phyloP scores from a whole-genome alignment of 2,113 vertebrate species.

The Cranoglanis bouderius region DNA sequence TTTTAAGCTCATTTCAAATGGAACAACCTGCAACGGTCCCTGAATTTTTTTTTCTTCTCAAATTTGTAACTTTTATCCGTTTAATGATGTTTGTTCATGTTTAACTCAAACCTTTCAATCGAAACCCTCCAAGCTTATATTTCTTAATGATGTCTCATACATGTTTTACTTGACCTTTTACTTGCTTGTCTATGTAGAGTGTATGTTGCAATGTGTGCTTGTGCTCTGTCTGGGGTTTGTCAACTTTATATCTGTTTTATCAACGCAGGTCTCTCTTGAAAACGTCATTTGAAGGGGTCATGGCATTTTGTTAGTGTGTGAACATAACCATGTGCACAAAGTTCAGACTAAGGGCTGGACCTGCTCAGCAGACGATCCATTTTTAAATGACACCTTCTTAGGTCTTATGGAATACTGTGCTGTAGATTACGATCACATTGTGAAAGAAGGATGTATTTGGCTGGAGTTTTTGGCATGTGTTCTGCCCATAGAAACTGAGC shows the following conservation, averaged over 20 bases:
- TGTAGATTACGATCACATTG: neutral
- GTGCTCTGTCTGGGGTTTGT: neutral
- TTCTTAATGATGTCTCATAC: neutral
- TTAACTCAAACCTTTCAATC: neutral
- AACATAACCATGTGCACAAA: neutral
- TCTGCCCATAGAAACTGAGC: neutral
- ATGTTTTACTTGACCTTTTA: neutral
- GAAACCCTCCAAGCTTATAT: neutral
- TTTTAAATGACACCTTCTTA: neutral
- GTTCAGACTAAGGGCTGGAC: neutral
- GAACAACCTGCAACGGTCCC: neutral
- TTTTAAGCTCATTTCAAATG: neutral
- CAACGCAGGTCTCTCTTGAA: neutral
- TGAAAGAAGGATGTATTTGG: neutral
- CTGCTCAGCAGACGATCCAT: neutral
- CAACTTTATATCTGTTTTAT: neutral
- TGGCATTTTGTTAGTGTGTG: neutral
- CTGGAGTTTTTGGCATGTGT: neutral
- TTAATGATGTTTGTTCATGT: neutral
- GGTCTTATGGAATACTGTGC: neutral
- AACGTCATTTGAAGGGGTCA: neutral
- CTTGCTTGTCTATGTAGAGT: neutral
- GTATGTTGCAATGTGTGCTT: slow-evolving; percentile 5
- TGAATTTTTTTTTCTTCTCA: neutral
- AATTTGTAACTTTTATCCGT: neutral